Percentiles rank a stretch among this genome's conserved stretches.
phyloP scores from a whole-genome alignment of 2,888 invertebrate species.

The Azorinus chamasolen region DNA sequence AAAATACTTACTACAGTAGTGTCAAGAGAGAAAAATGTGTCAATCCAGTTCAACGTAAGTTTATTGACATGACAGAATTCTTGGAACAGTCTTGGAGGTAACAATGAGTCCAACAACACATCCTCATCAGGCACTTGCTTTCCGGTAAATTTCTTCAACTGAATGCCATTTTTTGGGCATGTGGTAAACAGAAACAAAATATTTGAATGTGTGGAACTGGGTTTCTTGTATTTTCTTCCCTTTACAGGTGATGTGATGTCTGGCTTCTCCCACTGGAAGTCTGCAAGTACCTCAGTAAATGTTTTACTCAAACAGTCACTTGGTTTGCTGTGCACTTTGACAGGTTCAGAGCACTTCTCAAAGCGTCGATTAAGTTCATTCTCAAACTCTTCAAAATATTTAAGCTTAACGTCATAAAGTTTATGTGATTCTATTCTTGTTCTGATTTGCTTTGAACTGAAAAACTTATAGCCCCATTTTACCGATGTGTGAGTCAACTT shows the following conservation, averaged over 20 bases:
- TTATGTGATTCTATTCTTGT: conserved; percentile 64
- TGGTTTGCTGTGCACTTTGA: conserved; percentile 4
- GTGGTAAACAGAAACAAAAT: conserved; percentile 73
- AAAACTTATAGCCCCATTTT: conserved; percentile 80
- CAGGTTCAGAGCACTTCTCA: conserved; percentile 24
- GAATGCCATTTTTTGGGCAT: conserved; percentile 67
- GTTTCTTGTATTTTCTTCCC: conserved; percentile 43
- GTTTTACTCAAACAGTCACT: conserved; percentile 62
- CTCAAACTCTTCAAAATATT: conserved; percentile 80
- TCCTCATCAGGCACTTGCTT: conserved; percentile 79
- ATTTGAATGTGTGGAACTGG: conserved; percentile 40
- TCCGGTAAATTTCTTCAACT: conserved; percentile 73
- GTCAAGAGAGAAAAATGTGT: conserved; percentile 42
- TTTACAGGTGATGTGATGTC: conserved; percentile 78
- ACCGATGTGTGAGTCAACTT: conserved; percentile 55
- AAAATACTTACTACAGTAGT: no score
- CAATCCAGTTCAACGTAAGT: conserved; percentile 77
- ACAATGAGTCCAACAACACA: conserved; percentile 76
- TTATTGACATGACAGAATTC: conserved; percentile 68
- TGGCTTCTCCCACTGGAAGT: conserved; percentile 79
- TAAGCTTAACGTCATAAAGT: conserved; percentile 74
- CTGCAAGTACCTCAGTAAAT: conserved; percentile 77
- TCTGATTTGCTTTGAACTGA: conserved; percentile 61
- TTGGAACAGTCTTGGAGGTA: conserved; percentile 70
- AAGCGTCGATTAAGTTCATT: conserved; percentile 67